Evolutionary conservation across 2,888 invertebrate species (phyloP).

Genomic region (Drosophila macrospina): DNA sequence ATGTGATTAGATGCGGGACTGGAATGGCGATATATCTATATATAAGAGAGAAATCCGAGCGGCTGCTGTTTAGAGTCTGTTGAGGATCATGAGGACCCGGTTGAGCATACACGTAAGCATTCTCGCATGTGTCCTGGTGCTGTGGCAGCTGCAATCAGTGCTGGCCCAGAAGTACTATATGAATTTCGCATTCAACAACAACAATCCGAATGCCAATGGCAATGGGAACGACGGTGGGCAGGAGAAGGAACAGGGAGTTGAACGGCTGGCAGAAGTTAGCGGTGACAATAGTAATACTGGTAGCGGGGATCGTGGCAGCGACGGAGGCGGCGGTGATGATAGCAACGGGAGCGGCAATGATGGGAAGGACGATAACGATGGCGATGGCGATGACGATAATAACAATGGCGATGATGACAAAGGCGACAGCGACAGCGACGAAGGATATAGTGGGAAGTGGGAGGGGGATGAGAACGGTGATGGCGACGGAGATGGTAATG

Average conservation of each 20-base stretch:
- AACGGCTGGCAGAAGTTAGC: too few species aligned
- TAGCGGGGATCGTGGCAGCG: not conserved
- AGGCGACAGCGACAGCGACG: conserved; percentile 11
- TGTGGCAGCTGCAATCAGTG: conserved; percentile 46
- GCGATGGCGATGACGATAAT: not conserved
- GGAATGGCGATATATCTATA: conserved; percentile 57
- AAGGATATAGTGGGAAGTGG: too few species aligned
- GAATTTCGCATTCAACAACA: conserved; percentile 75
- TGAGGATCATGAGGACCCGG: conserved; percentile 59
- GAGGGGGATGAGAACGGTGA: not conserved
- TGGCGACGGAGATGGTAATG: not conserved
- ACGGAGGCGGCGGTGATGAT: not conserved
- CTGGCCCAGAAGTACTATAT: conserved; percentile 68
- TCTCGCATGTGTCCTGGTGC: conserved; percentile 48
- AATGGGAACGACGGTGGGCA: not conserved
- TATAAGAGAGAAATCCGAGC: conserved; percentile 64
- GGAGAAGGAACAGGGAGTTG: not conserved
- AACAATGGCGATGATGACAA: not conserved
- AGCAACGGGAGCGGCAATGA: not conserved
- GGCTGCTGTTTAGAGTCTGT: conserved; percentile 55
- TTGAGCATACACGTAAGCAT: conserved; percentile 51
- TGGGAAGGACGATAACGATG: not conserved
- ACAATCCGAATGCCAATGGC: conserved; percentile 53
- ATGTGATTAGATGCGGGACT: conserved; percentile 54
- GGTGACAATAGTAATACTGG: not conserved